phyloP scores from a whole-genome alignment of 2,113 vertebrate genomes.

The Columbina picui region DNA sequence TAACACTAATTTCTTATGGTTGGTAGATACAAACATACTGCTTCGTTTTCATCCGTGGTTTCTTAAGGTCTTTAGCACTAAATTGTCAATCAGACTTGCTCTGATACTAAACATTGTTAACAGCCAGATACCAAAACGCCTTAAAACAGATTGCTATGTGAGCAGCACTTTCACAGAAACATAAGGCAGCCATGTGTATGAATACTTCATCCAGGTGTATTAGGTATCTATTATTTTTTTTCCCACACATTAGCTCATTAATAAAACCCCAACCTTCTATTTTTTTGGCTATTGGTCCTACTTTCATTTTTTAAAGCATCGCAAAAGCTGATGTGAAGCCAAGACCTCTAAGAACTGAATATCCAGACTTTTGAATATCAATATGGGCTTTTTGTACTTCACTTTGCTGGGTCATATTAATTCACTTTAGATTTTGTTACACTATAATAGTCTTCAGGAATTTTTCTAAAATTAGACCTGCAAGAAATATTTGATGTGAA shows the following conservation, averaged over 20 bases:
- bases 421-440: neutral
- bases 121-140: neutral
- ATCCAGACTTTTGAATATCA: neutral
- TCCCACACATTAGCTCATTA: conserved; percentile 20
- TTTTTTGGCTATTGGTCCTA: conserved; percentile 21
- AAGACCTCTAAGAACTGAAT: neutral
- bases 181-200: neutral
- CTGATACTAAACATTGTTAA: conserved; percentile 42
- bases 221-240: conserved; percentile 34
- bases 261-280: neutral
- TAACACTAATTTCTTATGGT: neutral
- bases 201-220: neutral
- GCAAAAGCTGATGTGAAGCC: neutral
- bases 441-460: neutral
- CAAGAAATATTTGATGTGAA: conserved; percentile 37
- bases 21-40: neutral
- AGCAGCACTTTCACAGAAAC: neutral
- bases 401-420: neutral
- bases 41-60: neutral
- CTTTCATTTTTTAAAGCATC: conserved; percentile 24
- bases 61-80: conserved; percentile 45
- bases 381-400: neutral
- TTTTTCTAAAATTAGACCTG: conserved; percentile 37
- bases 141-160: neutral
- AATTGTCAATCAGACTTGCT: conserved; percentile 24